Percentiles rank a stretch among this genome's conserved stretches.
Evolutionary conservation across 2,797 vertebrate genomes (phyloP).

Genomic region (Micrastur ruficollis): DNA sequence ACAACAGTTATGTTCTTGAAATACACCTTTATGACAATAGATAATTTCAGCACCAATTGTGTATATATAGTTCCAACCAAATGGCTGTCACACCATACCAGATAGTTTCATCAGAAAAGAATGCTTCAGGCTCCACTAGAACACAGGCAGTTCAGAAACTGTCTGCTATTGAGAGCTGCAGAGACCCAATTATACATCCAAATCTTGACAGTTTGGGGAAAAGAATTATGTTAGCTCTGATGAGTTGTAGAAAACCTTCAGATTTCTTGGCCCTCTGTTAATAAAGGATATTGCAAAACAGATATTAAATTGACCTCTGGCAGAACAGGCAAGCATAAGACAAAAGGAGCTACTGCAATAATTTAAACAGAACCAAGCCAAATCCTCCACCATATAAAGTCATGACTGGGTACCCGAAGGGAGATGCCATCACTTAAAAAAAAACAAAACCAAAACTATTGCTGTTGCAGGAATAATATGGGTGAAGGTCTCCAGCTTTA

Average conservation of each 20-base stretch:
- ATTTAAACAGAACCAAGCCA: neutral
- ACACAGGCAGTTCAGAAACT: neutral
- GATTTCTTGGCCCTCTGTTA: neutral
- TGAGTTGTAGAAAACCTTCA: neutral
- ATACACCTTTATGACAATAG: neutral
- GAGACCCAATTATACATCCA: neutral
- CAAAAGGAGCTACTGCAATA: neutral
- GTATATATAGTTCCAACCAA: neutral
- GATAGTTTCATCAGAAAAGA: neutral
- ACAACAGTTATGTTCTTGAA: neutral
- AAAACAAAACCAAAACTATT: neutral
- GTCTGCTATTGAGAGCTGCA: neutral
- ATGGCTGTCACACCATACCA: neutral
- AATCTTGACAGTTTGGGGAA: neutral
- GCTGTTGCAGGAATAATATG: neutral
- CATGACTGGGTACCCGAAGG: neutral
- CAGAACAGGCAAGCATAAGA: neutral
- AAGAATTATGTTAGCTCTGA: neutral
- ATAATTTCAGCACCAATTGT: conserved; percentile 12
- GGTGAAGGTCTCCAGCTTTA: neutral
- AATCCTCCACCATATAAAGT: neutral
- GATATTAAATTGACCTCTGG: neutral
- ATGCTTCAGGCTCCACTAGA: neutral
- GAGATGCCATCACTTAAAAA: neutral
- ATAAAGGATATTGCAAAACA: neutral